These are phyloP conservation scores for Poliocrania exsul DNA, from an alignment of 2,797 vertebrate genomes.

Conservation along the genomic window DNA sequence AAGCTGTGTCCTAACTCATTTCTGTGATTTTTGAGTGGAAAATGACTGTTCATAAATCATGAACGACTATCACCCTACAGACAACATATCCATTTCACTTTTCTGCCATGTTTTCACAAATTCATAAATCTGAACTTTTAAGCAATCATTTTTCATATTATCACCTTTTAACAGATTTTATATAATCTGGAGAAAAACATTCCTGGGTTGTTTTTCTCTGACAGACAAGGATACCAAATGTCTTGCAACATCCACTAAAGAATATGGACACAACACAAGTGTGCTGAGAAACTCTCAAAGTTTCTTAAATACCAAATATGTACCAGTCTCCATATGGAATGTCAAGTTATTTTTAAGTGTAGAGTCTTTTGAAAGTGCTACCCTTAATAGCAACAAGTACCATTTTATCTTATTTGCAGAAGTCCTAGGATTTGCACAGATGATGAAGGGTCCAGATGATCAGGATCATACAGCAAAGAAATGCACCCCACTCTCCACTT, in stretches of 20 bases:
- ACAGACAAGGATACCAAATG: background rate
- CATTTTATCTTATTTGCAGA: background rate
- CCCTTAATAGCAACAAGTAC: background rate
- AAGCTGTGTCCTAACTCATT: background rate
- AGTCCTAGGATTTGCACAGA: background rate
- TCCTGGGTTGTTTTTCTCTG: background rate
- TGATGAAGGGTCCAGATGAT: background rate
- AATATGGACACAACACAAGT: background rate
- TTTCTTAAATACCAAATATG: background rate
- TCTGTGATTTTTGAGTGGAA: background rate
- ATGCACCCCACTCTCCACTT: background rate
- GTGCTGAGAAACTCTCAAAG: background rate
- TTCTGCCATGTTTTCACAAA: background rate
- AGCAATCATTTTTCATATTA: background rate
- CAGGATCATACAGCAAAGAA: background rate
- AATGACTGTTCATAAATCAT: background rate
- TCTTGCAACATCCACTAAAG: background rate
- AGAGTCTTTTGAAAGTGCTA: background rate
- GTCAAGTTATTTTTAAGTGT: background rate
- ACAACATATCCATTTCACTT: background rate
- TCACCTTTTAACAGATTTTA: background rate
- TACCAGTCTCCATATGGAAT: background rate
- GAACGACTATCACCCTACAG: background rate
- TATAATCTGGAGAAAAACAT: background rate
- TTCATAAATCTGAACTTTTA: background rate